Evolutionary conservation across 1,140 invertebrate species (phyloP), one percentile per base, ranked within the genome.

Genomic region (Drosophila paulistorum): DNA sequence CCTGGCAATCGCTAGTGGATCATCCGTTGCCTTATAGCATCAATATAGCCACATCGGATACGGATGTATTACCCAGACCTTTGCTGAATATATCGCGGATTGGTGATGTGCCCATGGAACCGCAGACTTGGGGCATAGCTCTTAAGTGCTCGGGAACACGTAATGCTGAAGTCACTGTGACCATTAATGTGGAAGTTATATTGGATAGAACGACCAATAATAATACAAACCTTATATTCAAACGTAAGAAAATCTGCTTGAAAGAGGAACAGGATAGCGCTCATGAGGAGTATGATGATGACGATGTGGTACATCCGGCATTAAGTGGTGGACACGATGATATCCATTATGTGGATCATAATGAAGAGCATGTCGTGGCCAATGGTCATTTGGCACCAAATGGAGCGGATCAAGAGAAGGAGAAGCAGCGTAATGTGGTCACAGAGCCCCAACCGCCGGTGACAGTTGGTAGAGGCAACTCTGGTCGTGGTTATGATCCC

Each of bases 141-240:
- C 93, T 98, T 51, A 96, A 96, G 55, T 98, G 98, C 91, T 96
- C 96, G 5, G 97, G 96, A 1, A 93, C 94, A 0, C 93, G 95
- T 57, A 95, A 95, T 64, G 96, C 96, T 2, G 97, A 98, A 93
- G 96, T 98, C 0, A 95, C 97, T 61, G 94, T 99, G 1, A 94
- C 94, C n/a, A 95, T 98, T 45, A 94, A 95, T 54, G 94, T 98
- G 69, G 98, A 98, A 91, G 95, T 98, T 39, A 97, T 96, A 6
- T 92, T 95, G 11, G 94, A 95, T 59, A 93, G 94, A 33, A 93
- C 93, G 6, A 92, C 93, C 20, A 93, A 93, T 63, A 96, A 96
- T 79, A 94, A 94, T 3, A 97, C 97, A 1, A 94, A 94, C 17
- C 93, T 98, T 45, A 95, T 95, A 70, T 96, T 98, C 81, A 94